Conservation (phyloP, 1,140 invertebrate species). For the Rhyacophila brunnea region DNA sequence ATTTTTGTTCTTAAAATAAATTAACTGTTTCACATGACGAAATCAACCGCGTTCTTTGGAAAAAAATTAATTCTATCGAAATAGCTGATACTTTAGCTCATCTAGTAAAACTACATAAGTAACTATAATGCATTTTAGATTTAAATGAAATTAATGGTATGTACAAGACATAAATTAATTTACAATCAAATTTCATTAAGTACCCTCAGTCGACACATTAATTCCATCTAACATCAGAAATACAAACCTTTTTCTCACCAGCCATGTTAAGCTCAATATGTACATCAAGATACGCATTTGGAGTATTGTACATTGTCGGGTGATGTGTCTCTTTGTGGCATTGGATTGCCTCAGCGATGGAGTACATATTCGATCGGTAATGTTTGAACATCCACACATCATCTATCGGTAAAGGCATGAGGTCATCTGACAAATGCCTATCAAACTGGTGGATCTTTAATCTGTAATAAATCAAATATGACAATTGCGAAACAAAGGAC, state of each 20-base stretch:
- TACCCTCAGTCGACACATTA: too few species aligned
- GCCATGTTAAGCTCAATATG: conserved; percentile 73
- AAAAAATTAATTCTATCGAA: too few species aligned
- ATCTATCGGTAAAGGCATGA: conserved; percentile 53
- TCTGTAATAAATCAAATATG: conserved; percentile 21
- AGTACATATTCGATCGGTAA: conserved; percentile 58
- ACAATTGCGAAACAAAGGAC: too few species aligned
- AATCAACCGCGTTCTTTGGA: too few species aligned
- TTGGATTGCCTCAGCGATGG: conserved; percentile 69
- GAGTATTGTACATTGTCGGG: conserved; percentile 71
- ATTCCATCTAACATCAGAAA: neutral
- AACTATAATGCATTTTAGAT: too few species aligned
- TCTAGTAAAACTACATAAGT: too few species aligned
- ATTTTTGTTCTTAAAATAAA: too few species aligned
- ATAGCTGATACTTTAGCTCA: too few species aligned
- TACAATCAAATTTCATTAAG: too few species aligned
- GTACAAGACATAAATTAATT: too few species aligned
- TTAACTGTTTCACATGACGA: too few species aligned
- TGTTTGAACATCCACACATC: conserved; percentile 60
- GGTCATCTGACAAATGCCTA: conserved; percentile 43
- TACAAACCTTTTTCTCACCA: conserved; percentile 53
- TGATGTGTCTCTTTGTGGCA: conserved; percentile 74
- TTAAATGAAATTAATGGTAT: too few species aligned
- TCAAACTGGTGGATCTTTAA: conserved; percentile 39
- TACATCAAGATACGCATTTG: conserved; percentile 63